Percentiles rank a stretch among this genome's conserved stretches.
Evolutionary conservation across 1,140 invertebrate genomes (phyloP).

Genomic region (Physella acuta): DNA sequence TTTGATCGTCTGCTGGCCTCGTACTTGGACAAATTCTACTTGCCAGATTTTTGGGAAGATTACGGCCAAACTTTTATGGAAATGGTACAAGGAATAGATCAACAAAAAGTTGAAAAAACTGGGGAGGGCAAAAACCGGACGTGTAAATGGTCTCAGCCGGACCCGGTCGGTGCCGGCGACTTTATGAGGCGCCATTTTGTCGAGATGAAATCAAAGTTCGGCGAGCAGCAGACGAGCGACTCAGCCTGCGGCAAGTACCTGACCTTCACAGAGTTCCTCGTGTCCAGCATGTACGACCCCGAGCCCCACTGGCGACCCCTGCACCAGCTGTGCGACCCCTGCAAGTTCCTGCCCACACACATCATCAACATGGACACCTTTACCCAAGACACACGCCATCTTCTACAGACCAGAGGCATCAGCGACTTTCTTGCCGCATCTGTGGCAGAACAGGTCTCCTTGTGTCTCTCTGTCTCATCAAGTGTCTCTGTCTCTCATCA

Average conservation of each 20-base stretch:
- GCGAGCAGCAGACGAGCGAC: not conserved
- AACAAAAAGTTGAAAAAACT: too few species aligned
- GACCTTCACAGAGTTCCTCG: slow-evolving; percentile 9
- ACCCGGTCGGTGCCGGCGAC: too few species aligned
- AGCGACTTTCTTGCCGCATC: too few species aligned
- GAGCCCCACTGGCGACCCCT: slow-evolving; percentile 11
- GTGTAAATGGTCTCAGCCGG: too few species aligned
- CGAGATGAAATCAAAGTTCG: not conserved
- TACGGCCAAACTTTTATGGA: not conserved
- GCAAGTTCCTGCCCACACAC: not conserved
- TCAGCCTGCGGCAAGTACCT: not conserved
- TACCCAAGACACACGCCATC: too few species aligned
- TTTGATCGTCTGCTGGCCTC: not conserved
- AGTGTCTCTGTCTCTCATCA: too few species aligned
- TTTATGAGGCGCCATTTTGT: slow-evolving; percentile 3
- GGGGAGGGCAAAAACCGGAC: too few species aligned
- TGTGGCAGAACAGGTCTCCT: too few species aligned
- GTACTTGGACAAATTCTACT: not conserved
- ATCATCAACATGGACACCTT: not conserved
- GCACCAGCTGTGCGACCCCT: slow-evolving; percentile 8
- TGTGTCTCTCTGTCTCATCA: too few species aligned
- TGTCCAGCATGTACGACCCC: not conserved
- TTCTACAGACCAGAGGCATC: too few species aligned
- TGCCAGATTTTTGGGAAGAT: not conserved
- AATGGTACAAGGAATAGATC: not conserved